Conservation (phyloP, 2,113 vertebrate species). For the Cyanoliseus patagonus region DNA sequence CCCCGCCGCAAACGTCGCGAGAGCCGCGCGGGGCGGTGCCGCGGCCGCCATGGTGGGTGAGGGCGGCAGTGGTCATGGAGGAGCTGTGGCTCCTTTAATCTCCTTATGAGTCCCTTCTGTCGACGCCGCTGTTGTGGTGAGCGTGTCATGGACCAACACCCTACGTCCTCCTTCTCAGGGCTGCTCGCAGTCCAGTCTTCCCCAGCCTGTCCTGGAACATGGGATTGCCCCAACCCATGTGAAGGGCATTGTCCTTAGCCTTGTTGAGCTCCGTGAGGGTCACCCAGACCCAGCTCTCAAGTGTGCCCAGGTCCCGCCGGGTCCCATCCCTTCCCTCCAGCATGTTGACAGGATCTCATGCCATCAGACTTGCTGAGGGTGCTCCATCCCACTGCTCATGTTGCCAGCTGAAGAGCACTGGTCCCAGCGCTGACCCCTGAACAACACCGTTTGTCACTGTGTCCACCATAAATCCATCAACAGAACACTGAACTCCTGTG, state of each 20-base stretch:
- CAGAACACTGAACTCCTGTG: not conserved
- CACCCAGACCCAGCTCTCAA: not conserved
- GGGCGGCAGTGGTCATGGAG: too few species aligned
- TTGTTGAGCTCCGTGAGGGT: not conserved
- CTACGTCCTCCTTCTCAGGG: not conserved
- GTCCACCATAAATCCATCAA: not conserved
- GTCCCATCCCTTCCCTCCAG: not conserved
- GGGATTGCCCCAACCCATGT: not conserved
- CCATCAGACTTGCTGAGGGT: not conserved
- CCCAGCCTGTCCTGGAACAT: not conserved
- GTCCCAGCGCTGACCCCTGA: not conserved
- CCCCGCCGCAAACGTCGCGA: not conserved
- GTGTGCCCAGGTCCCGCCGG: too few species aligned
- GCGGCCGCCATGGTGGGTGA: not conserved
- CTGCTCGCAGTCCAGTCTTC: not conserved
- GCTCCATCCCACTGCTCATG: not conserved
- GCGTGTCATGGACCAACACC: not conserved
- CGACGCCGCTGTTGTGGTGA: not conserved
- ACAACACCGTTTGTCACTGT: not conserved
- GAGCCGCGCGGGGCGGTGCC: not conserved
- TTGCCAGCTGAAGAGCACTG: not conserved
- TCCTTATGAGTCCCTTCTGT: not conserved
- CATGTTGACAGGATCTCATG: not conserved
- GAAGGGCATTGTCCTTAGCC: not conserved
- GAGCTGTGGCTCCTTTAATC: fast-evolving